Base-by-base conservation (phyloP, 2,113 vertebrate species). In the Malurus elegans region DNA sequence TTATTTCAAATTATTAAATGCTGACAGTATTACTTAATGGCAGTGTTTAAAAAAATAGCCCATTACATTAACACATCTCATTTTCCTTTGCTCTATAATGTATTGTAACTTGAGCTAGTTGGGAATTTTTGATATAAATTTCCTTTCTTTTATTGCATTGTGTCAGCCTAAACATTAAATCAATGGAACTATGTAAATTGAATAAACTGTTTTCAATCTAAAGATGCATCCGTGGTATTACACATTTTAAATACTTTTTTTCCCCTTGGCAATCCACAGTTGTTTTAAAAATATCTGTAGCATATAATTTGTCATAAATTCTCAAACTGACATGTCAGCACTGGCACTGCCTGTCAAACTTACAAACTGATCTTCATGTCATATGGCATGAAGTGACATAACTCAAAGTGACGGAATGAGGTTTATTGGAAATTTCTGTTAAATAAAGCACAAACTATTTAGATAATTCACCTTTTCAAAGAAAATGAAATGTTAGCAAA, bases 301-400 rank as follows among this genome's bases (percentile, higher is more conserved):
- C 36, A 31, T 61, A 54, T 79, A 21, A 61, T 82, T 93, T 95
- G 78, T 81, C 87, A 79, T 44, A 91, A 92, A 60, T 89, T 92
- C 57, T 54, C 45, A 89, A 88, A 65, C 61, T 92, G 91, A 85
- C 57, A 58, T 53, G 74, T 72, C 78, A 75, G 78, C 78, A 70
- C 62, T 95, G 84, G 45, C 81, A 58, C 40, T 75, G 78, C 73
- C 87, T 93, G 84, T 95, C 93, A 95, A 88, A 92, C 53, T 79
- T 48, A 34, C 5, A n/a, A n/a, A n/a, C n/a, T n/a, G n/a, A n/a
- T n/a, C 16, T 88, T 92, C 48, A 36, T 70, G 67, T 95, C 88
- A 79, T 26, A 42, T 58, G 71, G 73, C 86, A 72, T 54, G 44
- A 89, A 75, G 44, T 91, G 83, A 91, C 80, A 87, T 75, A 91